These are phyloP conservation scores for Hemicordylus capensis DNA, from an alignment of 2,113 vertebrate species.

Conservation along the genomic window DNA sequence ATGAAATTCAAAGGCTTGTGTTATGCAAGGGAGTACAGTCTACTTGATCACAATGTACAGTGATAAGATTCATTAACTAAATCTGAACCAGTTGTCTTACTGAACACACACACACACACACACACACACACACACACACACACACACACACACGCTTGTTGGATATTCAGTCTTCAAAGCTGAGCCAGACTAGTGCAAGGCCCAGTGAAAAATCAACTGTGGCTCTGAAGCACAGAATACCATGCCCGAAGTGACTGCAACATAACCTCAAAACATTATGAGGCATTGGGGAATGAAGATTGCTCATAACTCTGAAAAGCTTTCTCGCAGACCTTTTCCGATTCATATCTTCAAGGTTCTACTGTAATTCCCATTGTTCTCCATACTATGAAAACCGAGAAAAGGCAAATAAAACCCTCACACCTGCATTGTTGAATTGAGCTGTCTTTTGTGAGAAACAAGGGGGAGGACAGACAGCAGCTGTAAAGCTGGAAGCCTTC, in stretches of 20 bases:
- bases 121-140: too few species aligned
- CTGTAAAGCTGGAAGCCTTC: slow-evolving; percentile 50
- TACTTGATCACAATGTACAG: not conserved
- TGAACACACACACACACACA: too few species aligned
- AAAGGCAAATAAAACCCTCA: slow-evolving; percentile 30
- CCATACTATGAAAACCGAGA: slow-evolving; percentile 43
- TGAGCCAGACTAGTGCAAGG: not conserved
- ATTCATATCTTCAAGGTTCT: not conserved
- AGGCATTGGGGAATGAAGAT: not conserved
- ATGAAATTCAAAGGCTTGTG: not conserved
- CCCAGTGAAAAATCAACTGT: not conserved
- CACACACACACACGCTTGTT: too few species aligned
- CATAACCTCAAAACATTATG: not conserved
- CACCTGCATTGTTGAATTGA: slow-evolving; percentile 61
- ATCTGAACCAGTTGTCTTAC: not conserved
- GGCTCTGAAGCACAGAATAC: not conserved
- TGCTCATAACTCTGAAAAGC: not conserved
- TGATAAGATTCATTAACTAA: not conserved
- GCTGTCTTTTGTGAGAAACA: slow-evolving; percentile 45
- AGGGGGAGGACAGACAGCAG: slow-evolving; percentile 25
- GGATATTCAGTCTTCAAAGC: not conserved
- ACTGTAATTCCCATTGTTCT: slow-evolving; percentile 33
- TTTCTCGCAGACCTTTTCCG: not conserved
- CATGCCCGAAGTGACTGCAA: not conserved
- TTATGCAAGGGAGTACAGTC: not conserved